Evolutionary conservation across 2,888 invertebrate genomes (phyloP).

Genomic region (Pecten maximus): DNA sequence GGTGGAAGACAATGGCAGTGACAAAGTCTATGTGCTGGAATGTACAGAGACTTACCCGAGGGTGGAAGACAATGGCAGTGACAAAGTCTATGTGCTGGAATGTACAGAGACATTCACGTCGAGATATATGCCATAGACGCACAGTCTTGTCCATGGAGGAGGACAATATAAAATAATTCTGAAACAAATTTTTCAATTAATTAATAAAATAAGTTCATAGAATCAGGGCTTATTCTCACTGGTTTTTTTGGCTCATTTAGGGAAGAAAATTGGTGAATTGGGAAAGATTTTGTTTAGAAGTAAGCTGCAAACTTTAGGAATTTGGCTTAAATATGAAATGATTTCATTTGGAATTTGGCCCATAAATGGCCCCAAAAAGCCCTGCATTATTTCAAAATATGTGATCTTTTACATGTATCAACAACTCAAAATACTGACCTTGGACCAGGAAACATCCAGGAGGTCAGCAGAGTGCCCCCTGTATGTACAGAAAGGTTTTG

Average conservation of each 20-base stretch:
- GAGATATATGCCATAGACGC: constrained; percentile 97
- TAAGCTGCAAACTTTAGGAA: no score
- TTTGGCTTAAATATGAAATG: no score
- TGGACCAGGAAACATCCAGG: constrained; percentile 98
- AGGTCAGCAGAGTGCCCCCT: constrained; percentile 97
- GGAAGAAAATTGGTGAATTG: no score
- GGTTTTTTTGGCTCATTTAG: no score
- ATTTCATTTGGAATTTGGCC: no score
- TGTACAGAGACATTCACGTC: constrained; percentile 98
- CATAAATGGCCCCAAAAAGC: no score
- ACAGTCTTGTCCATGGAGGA: constrained; percentile 99
- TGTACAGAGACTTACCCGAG: constrained; percentile 88
- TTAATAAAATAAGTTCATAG: no score
- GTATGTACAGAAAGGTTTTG: constrained; percentile 95
- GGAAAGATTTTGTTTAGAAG: no score
- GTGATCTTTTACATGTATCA: not conserved
- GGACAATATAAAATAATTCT: constrained; percentile 97
- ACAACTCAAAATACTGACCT: constrained; percentile 83
- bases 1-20: constrained; percentile 99
- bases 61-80: constrained; percentile 99
- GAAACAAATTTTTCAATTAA: constrained; percentile 69
- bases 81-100: constrained; percentile 99
- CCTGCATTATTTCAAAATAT: no score
- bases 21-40: constrained; percentile 99
- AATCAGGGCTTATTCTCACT: no score